Conservation (phyloP, 2,113 vertebrate genomes). For the Chinchilla lanigera region DNA sequence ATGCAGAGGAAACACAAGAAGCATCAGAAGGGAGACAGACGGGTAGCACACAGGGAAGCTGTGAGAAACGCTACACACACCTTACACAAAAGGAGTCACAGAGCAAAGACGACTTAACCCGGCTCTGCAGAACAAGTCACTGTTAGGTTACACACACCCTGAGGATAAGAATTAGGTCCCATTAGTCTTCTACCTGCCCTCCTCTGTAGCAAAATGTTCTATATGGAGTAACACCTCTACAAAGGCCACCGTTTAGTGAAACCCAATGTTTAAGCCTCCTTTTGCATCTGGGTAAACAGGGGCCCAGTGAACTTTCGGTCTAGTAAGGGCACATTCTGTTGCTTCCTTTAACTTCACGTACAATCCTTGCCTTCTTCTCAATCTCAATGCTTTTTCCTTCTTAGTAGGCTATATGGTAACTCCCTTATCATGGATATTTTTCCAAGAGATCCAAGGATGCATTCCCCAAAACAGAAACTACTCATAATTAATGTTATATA, state of each 20-base stretch:
- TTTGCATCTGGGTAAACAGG: neutral
- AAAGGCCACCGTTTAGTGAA: constrained; percentile 11
- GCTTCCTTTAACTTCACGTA: neutral
- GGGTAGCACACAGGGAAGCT: neutral
- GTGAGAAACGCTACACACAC: neutral
- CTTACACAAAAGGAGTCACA: neutral
- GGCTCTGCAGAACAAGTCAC: neutral
- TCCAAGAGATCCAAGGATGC: neutral
- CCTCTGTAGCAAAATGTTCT: neutral
- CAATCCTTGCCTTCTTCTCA: neutral
- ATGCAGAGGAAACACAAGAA: neutral
- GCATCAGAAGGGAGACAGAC: neutral
- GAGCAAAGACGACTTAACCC: neutral
- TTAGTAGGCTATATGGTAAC: neutral
- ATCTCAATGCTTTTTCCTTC: neutral
- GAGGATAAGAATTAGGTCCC: neutral
- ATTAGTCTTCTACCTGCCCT: neutral
- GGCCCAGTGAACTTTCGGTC: neutral
- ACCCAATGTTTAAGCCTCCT: neutral
- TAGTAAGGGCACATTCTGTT: neutral
- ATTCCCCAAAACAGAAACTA: neutral
- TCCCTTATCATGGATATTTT: neutral
- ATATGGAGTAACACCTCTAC: neutral
- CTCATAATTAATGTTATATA: neutral
- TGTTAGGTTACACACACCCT: neutral